These are phyloP conservation scores for Tachina fera DNA, from an alignment of 2,888 invertebrate species.

Conservation along the genomic window DNA sequence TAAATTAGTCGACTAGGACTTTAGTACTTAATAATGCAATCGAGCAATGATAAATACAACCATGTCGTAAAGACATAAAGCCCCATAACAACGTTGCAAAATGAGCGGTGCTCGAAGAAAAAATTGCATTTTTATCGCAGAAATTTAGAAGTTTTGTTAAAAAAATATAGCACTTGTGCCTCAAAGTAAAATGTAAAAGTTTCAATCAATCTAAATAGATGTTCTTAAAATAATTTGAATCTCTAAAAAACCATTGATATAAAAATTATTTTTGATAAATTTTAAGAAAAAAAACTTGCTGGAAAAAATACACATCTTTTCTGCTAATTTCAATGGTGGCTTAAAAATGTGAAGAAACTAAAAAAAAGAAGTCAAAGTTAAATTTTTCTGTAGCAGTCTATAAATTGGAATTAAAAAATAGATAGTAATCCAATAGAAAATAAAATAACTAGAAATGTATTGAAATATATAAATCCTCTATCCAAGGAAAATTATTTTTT, in stretches of 20 bases:
- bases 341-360: conserved; percentile 51
- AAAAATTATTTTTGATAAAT: conserved; percentile 13
- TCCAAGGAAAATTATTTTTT: conserved; percentile 28
- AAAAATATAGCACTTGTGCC: conserved; percentile 55
- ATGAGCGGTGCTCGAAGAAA: conserved; percentile 69
- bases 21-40: conserved; percentile 4
- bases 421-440: conserved; percentile 1
- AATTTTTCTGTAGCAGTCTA: neutral
- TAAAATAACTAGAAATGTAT: neutral
- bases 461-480: conserved; percentile 25
- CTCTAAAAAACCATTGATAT: neutral
- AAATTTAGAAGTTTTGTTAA: conserved; percentile 52
- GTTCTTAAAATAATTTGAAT: neutral
- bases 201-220: neutral
- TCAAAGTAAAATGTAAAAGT: conserved; percentile 22
- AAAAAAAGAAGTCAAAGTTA: conserved; percentile 33
- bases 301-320: conserved; percentile 50
- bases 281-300: conserved; percentile 9
- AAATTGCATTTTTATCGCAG: conserved; percentile 66
- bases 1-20: conserved; percentile 43
- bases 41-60: conserved; percentile 28
- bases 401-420: neutral
- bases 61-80: conserved; percentile 46
- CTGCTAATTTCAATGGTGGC: conserved; percentile 47
- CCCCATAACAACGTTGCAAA: conserved; percentile 69